Evolutionary conservation across 2,888 invertebrate species (phyloP), one percentile per base, ranked within the genome.

Genomic region (Campoplex capitator): DNA sequence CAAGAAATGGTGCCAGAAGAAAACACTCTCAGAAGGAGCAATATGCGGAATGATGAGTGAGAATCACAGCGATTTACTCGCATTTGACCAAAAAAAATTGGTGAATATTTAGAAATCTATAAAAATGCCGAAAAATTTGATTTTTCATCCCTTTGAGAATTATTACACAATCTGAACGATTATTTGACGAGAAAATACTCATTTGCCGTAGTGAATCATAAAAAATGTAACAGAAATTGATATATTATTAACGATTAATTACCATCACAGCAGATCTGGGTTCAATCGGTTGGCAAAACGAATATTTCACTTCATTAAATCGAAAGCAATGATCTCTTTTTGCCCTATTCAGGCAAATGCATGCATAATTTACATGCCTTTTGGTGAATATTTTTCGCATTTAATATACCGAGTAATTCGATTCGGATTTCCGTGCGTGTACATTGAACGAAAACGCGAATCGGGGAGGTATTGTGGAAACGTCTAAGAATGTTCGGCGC

Each of bases 381-480:
- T 32, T 32, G 32, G 32, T 32, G 32, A 32, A 62, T 32, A 51
- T n/a, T 4, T 62, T 16, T 62, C 16, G 62, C 28, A 32, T 32
- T 62, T 62, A 32, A 7, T 62, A 62, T 70, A 6, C n/a, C n/a
- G 54, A 73, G 54, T 73, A 54, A n/a, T 38, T 2, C 13, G 38
- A 23, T 70, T 45, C 11, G 32, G 8, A 48, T 48, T 48, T 28
- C 16, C 42, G 8, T 35, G 68, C 51, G 71, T 18, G 71, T 51
- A 35, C 71, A 51, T 51, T 28, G 32, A 71, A 71, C 9, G 32
- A 16, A 45, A 28, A 16, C 35, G n/a, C 32, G 51, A 18, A 71
- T 35, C n/a, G 73, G 56, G 56, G 18, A 38, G 18, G 56, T 56
- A 74, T 54, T 56, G 73, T 54, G 73, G 51, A 74, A 74, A 74